Evolutionary conservation across 2,888 invertebrate genomes (phyloP).

Genomic region (Drosophila sordidula): DNA sequence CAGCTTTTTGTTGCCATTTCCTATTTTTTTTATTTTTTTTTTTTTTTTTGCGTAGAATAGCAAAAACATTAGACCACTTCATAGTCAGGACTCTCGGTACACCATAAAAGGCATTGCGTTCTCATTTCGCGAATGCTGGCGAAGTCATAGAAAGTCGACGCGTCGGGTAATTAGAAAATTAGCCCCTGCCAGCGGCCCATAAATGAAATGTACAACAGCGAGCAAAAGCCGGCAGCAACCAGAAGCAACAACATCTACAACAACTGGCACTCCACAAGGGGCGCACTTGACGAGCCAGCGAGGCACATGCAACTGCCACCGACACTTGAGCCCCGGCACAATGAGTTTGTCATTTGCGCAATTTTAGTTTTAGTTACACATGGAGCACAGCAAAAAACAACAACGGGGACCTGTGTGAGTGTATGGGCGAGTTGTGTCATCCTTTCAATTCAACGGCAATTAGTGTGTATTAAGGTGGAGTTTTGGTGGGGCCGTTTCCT

Average conservation of each 20-base stretch:
- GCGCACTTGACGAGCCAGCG: slow-evolving; percentile 58
- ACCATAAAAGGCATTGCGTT: slow-evolving; percentile 63
- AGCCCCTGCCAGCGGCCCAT: slow-evolving; percentile 69
- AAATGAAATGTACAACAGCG: slow-evolving; percentile 60
- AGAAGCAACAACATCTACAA: slow-evolving; percentile 6
- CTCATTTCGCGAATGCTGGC: slow-evolving; percentile 47
- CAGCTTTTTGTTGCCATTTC: slow-evolving; percentile 54
- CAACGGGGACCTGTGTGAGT: neutral
- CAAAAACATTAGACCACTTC: slow-evolving; percentile 43
- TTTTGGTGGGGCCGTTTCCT: slow-evolving; percentile 36
- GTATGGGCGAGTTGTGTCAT: slow-evolving; percentile 32
- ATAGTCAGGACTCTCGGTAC: slow-evolving; percentile 30
- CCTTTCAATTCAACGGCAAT: slow-evolving; percentile 64
- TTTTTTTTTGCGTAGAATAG: slow-evolving; percentile 20
- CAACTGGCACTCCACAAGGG: slow-evolving; percentile 55
- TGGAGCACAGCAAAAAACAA: slow-evolving; percentile 10
- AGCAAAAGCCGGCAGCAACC: neutral
- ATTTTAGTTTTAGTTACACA: slow-evolving; percentile 45
- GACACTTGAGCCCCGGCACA: slow-evolving; percentile 60
- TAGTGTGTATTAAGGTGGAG: slow-evolving; percentile 51
- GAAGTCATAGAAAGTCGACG: slow-evolving; percentile 71
- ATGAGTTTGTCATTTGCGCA: slow-evolving; percentile 61
- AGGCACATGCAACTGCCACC: slow-evolving; percentile 63
- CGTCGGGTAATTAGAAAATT: slow-evolving; percentile 78
- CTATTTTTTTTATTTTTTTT: slow-evolving; percentile 4